Conservation (phyloP, 2,888 invertebrate genomes). For the Caenorhabditis wallacei region DNA sequence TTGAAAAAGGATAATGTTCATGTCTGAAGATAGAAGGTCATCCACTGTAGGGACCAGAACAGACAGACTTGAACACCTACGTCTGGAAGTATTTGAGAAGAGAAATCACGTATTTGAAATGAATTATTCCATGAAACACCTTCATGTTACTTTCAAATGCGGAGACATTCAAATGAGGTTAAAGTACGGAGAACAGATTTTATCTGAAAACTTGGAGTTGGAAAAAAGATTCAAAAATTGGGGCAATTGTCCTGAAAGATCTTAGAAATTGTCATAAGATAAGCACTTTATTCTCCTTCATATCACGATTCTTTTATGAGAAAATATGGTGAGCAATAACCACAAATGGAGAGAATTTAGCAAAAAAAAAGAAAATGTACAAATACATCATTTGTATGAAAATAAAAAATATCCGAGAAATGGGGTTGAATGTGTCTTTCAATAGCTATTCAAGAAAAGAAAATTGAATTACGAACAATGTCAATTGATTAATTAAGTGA, state of each 20-base stretch:
- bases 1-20: too few species aligned
- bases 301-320: neutral
- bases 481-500: constrained; percentile 38
- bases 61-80: neutral
- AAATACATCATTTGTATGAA: constrained; percentile 4
- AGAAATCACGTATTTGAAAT: constrained; percentile 11
- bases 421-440: constrained; percentile 24
- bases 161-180: neutral
- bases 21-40: too few species aligned
- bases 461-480: constrained; percentile 46
- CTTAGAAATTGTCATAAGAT: neutral
- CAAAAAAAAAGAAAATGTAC: neutral
- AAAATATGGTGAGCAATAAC: neutral
- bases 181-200: too few species aligned
- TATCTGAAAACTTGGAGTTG: too few species aligned
- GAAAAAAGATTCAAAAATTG: too few species aligned
- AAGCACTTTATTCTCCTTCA: neutral
- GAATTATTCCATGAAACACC: constrained; percentile 25
- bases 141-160: constrained; percentile 10
- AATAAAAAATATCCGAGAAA: neutral
- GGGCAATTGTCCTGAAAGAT: neutral
- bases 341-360: constrained; percentile 6
- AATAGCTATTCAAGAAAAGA: constrained; percentile 30
- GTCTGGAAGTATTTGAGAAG: neutral
- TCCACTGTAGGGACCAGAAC: too few species aligned